phyloP scores from a whole-genome alignment of 2,888 invertebrate genomes.

The Acrobasis suavella region DNA sequence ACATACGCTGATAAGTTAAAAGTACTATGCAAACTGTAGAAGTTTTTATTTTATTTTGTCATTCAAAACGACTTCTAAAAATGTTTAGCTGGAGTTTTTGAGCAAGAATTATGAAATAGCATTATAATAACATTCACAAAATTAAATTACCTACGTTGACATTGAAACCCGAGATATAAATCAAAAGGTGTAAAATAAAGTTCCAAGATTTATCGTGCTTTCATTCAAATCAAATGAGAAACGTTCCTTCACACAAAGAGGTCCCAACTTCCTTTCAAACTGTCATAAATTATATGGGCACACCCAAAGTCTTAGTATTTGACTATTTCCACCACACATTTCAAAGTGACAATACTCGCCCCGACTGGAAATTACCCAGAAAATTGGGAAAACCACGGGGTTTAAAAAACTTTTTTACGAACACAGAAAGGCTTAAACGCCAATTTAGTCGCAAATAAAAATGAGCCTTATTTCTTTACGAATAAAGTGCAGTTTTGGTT shows the following conservation, averaged over 20 bases:
- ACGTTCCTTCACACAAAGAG: slow-evolving; percentile 14
- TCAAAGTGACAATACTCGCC: slow-evolving; percentile 32
- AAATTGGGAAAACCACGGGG: slow-evolving; percentile 28
- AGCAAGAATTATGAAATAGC: background rate
- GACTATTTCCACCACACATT: slow-evolving; percentile 34
- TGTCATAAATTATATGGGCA: slow-evolving; percentile 32
- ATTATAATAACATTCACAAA: background rate
- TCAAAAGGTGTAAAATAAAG: slow-evolving; percentile 12
- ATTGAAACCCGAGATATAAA: background rate
- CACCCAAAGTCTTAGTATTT: slow-evolving; percentile 21
- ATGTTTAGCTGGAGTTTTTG: too few species aligned
- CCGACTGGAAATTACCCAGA: slow-evolving; percentile 26
- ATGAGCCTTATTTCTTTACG: background rate
- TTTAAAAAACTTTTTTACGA: slow-evolving; percentile 29
- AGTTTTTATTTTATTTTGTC: too few species aligned
- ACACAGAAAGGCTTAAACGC: background rate
- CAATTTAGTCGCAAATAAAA: slow-evolving; percentile 7
- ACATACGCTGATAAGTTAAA: too few species aligned
- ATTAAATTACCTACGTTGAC: background rate
- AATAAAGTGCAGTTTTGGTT: slow-evolving; percentile 17
- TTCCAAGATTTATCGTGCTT: slow-evolving; percentile 15
- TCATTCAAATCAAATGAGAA: slow-evolving; percentile 19
- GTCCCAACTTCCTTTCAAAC: slow-evolving; percentile 25
- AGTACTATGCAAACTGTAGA: too few species aligned
- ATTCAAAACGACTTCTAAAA: background rate